Percentiles rank a stretch among this genome's conserved stretches.
Evolutionary conservation across 2,888 invertebrate species (phyloP).

Genomic region (Pammene fasciana): DNA sequence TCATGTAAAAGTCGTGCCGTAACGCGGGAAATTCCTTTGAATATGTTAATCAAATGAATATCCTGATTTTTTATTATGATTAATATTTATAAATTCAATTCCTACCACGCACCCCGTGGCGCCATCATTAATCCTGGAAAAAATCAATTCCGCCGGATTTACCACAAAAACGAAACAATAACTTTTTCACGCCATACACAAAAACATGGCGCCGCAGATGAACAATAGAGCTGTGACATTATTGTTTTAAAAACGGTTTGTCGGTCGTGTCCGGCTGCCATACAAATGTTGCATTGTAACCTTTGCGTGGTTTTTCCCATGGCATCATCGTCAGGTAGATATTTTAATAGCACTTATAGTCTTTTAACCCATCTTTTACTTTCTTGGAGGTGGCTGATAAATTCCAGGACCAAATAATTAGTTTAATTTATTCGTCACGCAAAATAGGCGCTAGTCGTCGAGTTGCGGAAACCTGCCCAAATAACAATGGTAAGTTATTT

Average conservation of each 20-base stretch:
- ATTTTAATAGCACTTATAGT: too few relatives aligned
- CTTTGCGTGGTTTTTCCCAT: too few relatives aligned
- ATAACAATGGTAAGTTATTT: too few relatives aligned
- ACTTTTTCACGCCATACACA: slow-evolving; percentile 49
- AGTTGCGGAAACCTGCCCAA: too few relatives aligned
- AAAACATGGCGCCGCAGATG: slow-evolving; percentile 52
- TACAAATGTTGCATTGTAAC: slow-evolving; percentile 10
- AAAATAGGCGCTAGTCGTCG: too few relatives aligned
- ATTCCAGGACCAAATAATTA: too few relatives aligned
- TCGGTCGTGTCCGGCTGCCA: slow-evolving; percentile 8
- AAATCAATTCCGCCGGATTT: slow-evolving; percentile 64
- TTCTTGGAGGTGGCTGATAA: too few relatives aligned
- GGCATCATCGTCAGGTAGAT: too few relatives aligned
- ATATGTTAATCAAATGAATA: slow-evolving; percentile 3
- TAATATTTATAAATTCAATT: slow-evolving; percentile 33
- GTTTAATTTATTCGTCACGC: too few relatives aligned
- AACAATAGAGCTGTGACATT: slow-evolving; percentile 37
- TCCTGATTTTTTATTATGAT: not conserved
- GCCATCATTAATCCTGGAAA: slow-evolving; percentile 56
- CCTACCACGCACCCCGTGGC: slow-evolving; percentile 58
- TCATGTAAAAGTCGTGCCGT: not conserved
- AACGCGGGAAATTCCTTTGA: not conserved
- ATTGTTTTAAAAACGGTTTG: slow-evolving; percentile 25
- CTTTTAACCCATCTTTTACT: too few relatives aligned
- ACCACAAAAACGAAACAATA: slow-evolving; percentile 60